Conservation (phyloP, 2,888 invertebrate species). For the Gymnocheta viridis region DNA sequence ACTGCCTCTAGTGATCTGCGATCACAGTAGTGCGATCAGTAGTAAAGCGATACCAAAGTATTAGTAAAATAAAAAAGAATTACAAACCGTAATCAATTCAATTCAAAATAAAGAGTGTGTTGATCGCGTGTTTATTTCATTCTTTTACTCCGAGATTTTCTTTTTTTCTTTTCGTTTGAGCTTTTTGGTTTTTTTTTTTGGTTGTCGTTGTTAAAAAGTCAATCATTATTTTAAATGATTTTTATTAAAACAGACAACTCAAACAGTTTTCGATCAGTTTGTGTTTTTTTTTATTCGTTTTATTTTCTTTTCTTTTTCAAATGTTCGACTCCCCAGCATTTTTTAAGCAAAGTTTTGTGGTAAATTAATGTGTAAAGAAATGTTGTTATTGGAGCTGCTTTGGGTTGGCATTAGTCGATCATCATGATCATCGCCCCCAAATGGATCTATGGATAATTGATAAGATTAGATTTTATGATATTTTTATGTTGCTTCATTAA, state of each 20-base stretch:
- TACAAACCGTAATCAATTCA: slow-evolving; percentile 42
- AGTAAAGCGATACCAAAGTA: slow-evolving; percentile 32
- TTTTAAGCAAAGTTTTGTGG: neutral
- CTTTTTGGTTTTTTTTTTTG: slow-evolving; percentile 16
- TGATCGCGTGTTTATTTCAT: slow-evolving; percentile 67
- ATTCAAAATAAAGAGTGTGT: slow-evolving; percentile 61
- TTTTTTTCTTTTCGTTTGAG: neutral
- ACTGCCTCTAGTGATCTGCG: slow-evolving; percentile 60
- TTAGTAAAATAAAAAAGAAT: slow-evolving; percentile 18
- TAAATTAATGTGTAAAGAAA: slow-evolving; percentile 3
- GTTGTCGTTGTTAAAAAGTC: slow-evolving; percentile 44
- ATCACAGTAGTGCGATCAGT: slow-evolving; percentile 55
- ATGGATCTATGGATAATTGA: slow-evolving; percentile 26
- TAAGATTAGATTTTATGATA: neutral
- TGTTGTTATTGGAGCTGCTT: slow-evolving; percentile 3
- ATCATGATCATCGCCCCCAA: slow-evolving; percentile 25
- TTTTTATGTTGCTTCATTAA: neutral
- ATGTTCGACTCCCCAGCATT: neutral
- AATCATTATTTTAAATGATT: slow-evolving; percentile 67
- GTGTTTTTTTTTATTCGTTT: neutral
- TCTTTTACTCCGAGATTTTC: slow-evolving; percentile 50
- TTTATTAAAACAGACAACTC: slow-evolving; percentile 66
- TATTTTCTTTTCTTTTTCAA: too few relatives aligned
- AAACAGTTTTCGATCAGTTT: slow-evolving; percentile 39
- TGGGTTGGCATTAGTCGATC: slow-evolving; percentile 17